Conservation (phyloP, 1,140 invertebrate genomes). For the Hydropsyche tenuis region DNA sequence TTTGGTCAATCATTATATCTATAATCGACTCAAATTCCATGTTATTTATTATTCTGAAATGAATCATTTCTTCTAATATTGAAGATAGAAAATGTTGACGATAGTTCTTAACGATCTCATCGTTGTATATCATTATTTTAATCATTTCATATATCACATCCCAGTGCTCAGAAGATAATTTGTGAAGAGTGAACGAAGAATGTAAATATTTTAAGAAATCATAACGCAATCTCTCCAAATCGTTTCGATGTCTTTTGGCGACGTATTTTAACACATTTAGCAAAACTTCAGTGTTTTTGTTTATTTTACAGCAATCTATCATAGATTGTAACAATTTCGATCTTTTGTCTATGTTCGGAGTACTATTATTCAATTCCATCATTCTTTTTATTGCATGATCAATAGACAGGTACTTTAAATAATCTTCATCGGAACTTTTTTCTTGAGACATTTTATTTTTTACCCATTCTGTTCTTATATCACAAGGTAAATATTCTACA, state of each 20-base stretch:
- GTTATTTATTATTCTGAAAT: constrained; percentile 27
- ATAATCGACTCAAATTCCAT: constrained; percentile 34
- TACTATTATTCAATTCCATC: constrained; percentile 21
- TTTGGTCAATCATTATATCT: constrained; percentile 37
- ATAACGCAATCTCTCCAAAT: constrained; percentile 36
- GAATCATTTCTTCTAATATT: constrained; percentile 31
- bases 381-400: constrained; percentile 38
- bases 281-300: constrained; percentile 28
- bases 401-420: constrained; percentile 34
- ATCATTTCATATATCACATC: constrained; percentile 43
- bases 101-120: constrained; percentile 38
- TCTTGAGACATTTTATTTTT: constrained; percentile 24
- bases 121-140: constrained; percentile 39
- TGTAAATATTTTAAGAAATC: constrained; percentile 35
- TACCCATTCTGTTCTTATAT: constrained; percentile 33
- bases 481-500: constrained; percentile 14
- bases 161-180: constrained; percentile 43
- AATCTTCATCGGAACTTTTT: constrained; percentile 29
- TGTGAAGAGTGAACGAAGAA: constrained; percentile 27
- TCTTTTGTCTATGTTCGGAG: constrained; percentile 20
- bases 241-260: constrained; percentile 44
- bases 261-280: constrained; percentile 40
- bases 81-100: constrained; percentile 28
- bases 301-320: constrained; percentile 45
- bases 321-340: constrained; percentile 26